Percentiles rank a stretch among this genome's conserved stretches.
Conservation (phyloP, 92 coral and sea anemone genomes). For the Phenganax stokvisi region DNA sequence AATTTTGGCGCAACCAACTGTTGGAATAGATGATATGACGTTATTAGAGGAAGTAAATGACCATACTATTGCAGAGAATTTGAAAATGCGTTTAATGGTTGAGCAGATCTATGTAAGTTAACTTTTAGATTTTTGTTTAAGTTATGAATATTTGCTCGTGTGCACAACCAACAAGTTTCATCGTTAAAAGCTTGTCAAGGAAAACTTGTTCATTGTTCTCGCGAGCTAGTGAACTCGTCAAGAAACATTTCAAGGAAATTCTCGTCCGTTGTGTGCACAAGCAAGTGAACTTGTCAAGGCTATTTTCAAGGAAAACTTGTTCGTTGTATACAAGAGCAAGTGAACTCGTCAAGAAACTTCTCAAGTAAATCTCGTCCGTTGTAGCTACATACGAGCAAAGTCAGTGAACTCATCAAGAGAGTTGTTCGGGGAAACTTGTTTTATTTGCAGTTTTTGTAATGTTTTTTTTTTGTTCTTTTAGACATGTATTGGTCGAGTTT, state of each 20-base stretch:
- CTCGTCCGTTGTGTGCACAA: too few relatives aligned
- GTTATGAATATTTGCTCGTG: too few relatives aligned
- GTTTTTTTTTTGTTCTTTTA: conserved; percentile 11
- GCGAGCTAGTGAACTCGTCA: too few relatives aligned
- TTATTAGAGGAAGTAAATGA: conserved; percentile 65
- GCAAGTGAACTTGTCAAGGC: background rate
- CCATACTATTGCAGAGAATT: conserved; percentile 68
- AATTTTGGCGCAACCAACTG: conserved; percentile 1
- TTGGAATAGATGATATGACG: conserved; percentile 71
- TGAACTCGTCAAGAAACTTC: background rate
- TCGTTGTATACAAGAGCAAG: background rate
- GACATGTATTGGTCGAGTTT: conserved; percentile 88
- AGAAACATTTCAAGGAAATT: too few relatives aligned
- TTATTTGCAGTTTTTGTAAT: too few relatives aligned
- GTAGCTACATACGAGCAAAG: too few relatives aligned
- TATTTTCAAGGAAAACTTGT: background rate
- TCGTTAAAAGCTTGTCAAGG: too few relatives aligned
- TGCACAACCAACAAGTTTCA: too few relatives aligned
- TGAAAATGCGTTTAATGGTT: conserved; percentile 53
- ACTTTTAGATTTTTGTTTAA: background rate
- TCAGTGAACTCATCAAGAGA: too few relatives aligned
- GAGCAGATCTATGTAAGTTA: conserved; percentile 71
- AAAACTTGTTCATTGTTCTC: too few relatives aligned
- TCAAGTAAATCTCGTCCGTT: too few relatives aligned
- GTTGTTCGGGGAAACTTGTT: background rate